phyloP scores from a whole-genome alignment of 2,888 invertebrate species.

The Cynaeus angustus region DNA sequence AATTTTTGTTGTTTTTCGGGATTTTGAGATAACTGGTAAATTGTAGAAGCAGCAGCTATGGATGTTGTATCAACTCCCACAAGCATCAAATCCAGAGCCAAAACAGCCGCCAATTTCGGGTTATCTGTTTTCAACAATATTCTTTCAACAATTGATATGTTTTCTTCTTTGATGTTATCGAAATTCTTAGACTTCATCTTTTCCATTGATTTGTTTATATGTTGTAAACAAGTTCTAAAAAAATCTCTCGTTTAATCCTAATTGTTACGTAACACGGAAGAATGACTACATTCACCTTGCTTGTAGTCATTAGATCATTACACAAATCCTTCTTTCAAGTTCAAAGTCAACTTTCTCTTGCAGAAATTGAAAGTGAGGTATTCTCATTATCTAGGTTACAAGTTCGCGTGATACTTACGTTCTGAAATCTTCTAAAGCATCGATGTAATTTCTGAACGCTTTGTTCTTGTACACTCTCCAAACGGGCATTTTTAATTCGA shows the following conservation, averaged over 20 bases:
- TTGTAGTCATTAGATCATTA: constrained; percentile 20
- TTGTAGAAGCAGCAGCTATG: constrained; percentile 82
- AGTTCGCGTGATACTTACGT: constrained; percentile 72
- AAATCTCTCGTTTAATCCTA: background rate
- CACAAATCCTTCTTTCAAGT: constrained; percentile 41
- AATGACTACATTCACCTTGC: constrained; percentile 41
- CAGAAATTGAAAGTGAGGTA: constrained; percentile 41
- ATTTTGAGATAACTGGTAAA: constrained; percentile 84
- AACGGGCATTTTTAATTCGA: constrained; percentile 83
- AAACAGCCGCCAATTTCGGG: constrained; percentile 79
- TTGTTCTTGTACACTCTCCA: constrained; percentile 84
- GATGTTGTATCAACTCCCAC: constrained; percentile 90
- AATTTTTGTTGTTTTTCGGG: constrained; percentile 79
- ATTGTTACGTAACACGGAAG: constrained; percentile 28
- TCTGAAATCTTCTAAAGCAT: constrained; percentile 82
- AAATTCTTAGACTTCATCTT: constrained; percentile 69
- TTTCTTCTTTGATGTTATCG: constrained; percentile 67
- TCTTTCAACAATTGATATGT: constrained; percentile 75
- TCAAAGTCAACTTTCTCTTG: constrained; percentile 49
- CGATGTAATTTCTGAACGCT: constrained; percentile 81
- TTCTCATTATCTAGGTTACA: constrained; percentile 39
- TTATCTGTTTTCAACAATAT: constrained; percentile 75
- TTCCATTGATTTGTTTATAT: constrained; percentile 74
- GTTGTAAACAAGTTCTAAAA: constrained; percentile 75
- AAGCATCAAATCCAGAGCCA: constrained; percentile 84